Evolutionary conservation across 2,797 vertebrate genomes (phyloP), one percentile per base, ranked within the genome.

Genomic region (Etheostoma nigrum): DNA sequence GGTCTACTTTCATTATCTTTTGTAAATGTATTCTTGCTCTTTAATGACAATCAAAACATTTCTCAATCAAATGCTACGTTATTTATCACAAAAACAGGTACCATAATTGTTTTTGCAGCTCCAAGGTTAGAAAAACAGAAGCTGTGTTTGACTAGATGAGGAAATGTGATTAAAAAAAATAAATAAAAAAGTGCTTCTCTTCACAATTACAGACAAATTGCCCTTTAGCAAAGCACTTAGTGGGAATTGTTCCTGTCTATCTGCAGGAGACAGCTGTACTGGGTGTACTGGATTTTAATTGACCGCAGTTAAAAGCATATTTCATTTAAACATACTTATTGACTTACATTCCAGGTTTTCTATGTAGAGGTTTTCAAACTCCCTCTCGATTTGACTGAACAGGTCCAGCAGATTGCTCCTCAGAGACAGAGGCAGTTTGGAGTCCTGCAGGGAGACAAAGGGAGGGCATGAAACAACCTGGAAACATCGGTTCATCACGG

Each of bases 281-380:
- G 13, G n/a, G 4, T 18, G 25, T 3, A 19, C 30, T 42, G 58
- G 33, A 12, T 47, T 42, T 49, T 11, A 2, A 40, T 2, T 21
- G 1, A 9, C 10, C 7, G 2, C 15, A 42, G 16, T 8, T 11
- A 9, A 40, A 59, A 25, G 21, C 7, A 36, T 36, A 36, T 36
- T 10, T 36, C 8, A 36, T 36, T 36, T 36, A 10, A 44, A 44
- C 47, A 15, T 8, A 25, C 7, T 19, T 30, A 23, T 3, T 0
- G 33, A 94, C 98, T 97, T 86, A 99, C 98, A 70, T 92, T 99
- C 98, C 61, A 99, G 94, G 88, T 99, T 99, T 94, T 99, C 98
- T 61, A 99, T 95, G 94, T 99, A 99, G 23, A 99, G 94, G 86
- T 97, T 98, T 91, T 99, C 98, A 95, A 99, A 99, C 84, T 99